Percentiles rank a stretch among this genome's conserved stretches.
These are phyloP conservation scores for Trichonephila clavipes DNA, from an alignment of 1,140 invertebrate species.

Conservation along the genomic window DNA sequence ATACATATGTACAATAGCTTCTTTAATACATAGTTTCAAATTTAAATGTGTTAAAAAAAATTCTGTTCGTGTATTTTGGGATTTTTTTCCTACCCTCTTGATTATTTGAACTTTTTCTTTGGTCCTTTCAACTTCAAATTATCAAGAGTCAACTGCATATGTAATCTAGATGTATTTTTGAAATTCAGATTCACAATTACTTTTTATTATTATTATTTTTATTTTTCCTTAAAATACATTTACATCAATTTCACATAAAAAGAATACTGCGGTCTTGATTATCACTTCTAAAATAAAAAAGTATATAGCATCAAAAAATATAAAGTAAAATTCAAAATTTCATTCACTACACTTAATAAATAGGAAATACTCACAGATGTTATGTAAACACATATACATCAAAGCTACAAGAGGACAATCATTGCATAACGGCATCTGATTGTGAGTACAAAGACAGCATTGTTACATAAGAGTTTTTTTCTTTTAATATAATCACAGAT, in stretches of 20 bases:
- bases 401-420: not conserved
- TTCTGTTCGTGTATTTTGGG: too few species aligned
- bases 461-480: not conserved
- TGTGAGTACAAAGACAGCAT: not conserved
- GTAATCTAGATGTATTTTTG: too few species aligned
- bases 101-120: too few species aligned
- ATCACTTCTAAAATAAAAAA: not conserved
- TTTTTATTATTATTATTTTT: not conserved
- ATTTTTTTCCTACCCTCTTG: too few species aligned
- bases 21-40: too few species aligned
- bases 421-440: not conserved
- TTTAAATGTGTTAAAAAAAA: too few species aligned
- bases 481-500: not conserved
- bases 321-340: not conserved
- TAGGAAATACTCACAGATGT: not conserved
- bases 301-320: not conserved
- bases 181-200: too few species aligned
- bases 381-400: not conserved
- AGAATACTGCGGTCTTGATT: not conserved
- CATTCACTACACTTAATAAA: not conserved
- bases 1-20: too few species aligned
- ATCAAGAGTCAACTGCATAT: too few species aligned
- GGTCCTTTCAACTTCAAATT: too few species aligned
- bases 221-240: not conserved
- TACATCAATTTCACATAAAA: not conserved